A percentile compares a stretch with the other conserved stretches of the same genome.
Evolutionary conservation across 2,888 invertebrate genomes (phyloP).

Genomic region (Achlya flavicornis): DNA sequence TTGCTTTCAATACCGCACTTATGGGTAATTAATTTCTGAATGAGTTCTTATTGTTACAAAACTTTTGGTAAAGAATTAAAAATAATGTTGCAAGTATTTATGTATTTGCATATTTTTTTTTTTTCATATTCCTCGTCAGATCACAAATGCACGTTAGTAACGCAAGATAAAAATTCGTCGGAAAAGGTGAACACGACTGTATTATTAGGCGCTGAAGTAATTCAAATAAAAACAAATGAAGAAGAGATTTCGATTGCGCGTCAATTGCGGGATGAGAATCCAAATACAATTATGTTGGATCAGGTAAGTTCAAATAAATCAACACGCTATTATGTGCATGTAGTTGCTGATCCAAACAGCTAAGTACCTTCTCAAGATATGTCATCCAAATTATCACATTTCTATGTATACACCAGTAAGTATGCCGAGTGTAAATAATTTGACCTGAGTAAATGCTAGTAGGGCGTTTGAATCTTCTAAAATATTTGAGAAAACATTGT

Average conservation of each 20-base stretch:
- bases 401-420: too few species aligned
- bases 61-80: too few species aligned
- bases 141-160: slow-evolving; percentile 95
- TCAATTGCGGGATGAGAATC: slow-evolving; percentile 30
- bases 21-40: slow-evolving; percentile 34
- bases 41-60: background rate
- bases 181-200: slow-evolving; percentile 95
- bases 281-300: slow-evolving; percentile 76
- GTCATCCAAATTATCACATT: too few species aligned
- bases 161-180: slow-evolving; percentile 98
- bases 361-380: too few species aligned
- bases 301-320: slow-evolving; percentile 30
- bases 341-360: too few species aligned
- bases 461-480: too few species aligned
- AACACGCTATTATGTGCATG: too few species aligned
- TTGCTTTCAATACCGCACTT: slow-evolving; percentile 95
- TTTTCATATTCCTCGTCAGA: slow-evolving; percentile 57
- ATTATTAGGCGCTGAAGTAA: slow-evolving; percentile 95
- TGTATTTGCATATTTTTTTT: too few species aligned
- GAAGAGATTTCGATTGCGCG: slow-evolving; percentile 29
- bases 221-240: slow-evolving; percentile 82
- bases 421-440: too few species aligned
- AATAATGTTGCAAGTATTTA: too few species aligned
- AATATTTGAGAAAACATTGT: too few species aligned
- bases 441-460: too few species aligned